These are phyloP conservation scores for Eristalinus sepulchralis DNA, from an alignment of 2,888 invertebrate species.

Conservation along the genomic window DNA sequence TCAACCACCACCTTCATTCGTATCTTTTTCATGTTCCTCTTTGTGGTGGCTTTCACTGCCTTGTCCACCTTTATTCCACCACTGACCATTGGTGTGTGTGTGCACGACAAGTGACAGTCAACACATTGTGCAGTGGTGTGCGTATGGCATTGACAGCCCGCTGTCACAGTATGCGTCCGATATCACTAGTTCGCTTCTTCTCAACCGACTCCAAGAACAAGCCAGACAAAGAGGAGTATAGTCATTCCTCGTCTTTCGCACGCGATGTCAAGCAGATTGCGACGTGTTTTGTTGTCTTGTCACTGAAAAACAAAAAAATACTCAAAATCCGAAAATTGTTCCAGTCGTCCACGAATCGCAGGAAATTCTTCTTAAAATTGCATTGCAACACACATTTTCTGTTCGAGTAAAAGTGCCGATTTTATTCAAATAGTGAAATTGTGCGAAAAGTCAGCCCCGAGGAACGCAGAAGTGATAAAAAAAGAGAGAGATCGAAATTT, in stretches of 20 bases:
- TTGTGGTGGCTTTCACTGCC: conserved; percentile 9
- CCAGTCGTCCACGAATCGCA: conserved; percentile 6
- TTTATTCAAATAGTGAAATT: conserved; percentile 21
- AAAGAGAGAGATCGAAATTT: conserved; percentile 46
- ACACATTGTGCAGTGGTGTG: not conserved
- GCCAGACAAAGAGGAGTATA: conserved; percentile 66
- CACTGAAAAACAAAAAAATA: conserved; percentile 35
- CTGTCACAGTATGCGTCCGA: conserved; percentile 5
- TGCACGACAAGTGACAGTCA: not conserved
- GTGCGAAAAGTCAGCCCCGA: conserved; percentile 32
- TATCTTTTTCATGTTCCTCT: conserved; percentile 23
- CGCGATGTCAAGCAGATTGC: conserved; percentile 57
- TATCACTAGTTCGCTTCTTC: conserved; percentile 57
- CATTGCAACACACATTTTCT: conserved; percentile 28
- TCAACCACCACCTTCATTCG: not conserved
- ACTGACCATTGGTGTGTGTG: not conserved
- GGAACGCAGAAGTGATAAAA: conserved; percentile 28
- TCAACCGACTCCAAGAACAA: conserved; percentile 46
- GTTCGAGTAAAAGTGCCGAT: conserved; percentile 13
- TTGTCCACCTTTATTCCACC: conserved; percentile 4
- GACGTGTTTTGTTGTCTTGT: conserved; percentile 70
- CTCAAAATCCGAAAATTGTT: conserved; percentile 32
- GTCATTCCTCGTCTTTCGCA: conserved; percentile 62
- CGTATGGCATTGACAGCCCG: conserved; percentile 62
- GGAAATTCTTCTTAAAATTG: conserved; percentile 4